Conservation (phyloP, 2,888 invertebrate species). For the Spilosoma lubricipeda region DNA sequence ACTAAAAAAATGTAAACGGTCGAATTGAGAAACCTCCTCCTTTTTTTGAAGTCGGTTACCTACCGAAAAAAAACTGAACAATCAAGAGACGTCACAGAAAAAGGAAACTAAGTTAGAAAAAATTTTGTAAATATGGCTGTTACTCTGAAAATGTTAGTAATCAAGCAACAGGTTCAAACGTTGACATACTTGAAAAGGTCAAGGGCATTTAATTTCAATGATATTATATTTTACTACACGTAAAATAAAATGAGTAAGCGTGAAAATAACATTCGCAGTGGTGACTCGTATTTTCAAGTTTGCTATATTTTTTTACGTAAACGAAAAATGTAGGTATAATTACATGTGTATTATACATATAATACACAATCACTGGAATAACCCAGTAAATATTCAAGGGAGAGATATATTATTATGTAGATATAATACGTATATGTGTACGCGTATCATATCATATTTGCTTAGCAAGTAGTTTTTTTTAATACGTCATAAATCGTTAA, state of each 20-base stretch:
- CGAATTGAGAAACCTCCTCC: too few species aligned
- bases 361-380: too few species aligned
- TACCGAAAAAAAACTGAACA: too few species aligned
- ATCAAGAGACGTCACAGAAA: neutral
- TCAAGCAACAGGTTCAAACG: conserved; percentile 5
- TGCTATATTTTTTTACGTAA: neutral
- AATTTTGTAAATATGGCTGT: neutral
- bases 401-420: too few species aligned
- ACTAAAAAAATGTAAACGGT: neutral
- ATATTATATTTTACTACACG: neutral
- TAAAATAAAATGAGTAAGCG: neutral
- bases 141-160: neutral
- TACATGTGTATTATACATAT: too few species aligned
- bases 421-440: too few species aligned
- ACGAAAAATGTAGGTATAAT: neutral
- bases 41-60: too few species aligned
- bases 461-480: too few species aligned
- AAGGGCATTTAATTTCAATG: neutral
- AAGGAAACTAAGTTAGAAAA: neutral
- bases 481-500: too few species aligned
- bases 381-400: too few species aligned
- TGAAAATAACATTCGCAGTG: neutral
- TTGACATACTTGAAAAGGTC: conserved; percentile 4
- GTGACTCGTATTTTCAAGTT: neutral
- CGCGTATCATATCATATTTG: neutral